Percentiles rank a stretch among this genome's conserved stretches.
Evolutionary conservation across 2,888 invertebrate species (phyloP).

Genomic region (Cerceris ruficornis): DNA sequence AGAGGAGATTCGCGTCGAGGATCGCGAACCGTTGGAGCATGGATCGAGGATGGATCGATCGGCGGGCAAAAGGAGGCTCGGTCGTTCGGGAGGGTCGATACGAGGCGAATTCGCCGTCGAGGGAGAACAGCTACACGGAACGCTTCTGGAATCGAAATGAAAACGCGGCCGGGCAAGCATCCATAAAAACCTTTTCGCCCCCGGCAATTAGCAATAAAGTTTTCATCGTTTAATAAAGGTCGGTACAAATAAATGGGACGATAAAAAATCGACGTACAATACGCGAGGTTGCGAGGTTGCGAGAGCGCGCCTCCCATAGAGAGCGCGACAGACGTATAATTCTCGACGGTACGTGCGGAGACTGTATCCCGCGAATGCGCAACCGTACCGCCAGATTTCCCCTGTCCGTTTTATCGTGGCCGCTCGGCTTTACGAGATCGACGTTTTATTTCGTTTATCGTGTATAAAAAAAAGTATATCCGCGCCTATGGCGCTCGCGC

Average conservation of each 20-base stretch:
- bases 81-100: not conserved
- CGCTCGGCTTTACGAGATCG: conserved; percentile 68
- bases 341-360: conserved; percentile 61
- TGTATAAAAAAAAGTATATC: conserved; percentile 50
- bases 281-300: conserved; percentile 46
- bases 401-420: conserved; percentile 63
- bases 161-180: conserved; percentile 72
- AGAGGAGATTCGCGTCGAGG: too few species aligned
- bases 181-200: conserved; percentile 76
- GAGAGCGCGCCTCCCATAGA: conserved; percentile 14
- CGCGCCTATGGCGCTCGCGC: conserved; percentile 26
- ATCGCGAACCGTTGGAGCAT: too few species aligned
- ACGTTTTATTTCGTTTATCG: conserved; percentile 69
- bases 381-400: conserved; percentile 63
- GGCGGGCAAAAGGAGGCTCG: not conserved
- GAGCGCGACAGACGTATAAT: conserved; percentile 60
- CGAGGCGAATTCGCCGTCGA: not conserved
- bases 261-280: conserved; percentile 77
- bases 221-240: conserved; percentile 79
- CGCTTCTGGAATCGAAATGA: conserved; percentile 72
- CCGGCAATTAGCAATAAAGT: conserved; percentile 79
- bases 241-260: conserved; percentile 76
- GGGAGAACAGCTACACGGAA: conserved; percentile 34
- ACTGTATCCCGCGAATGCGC: conserved; percentile 58
- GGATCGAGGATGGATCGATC: too few species aligned